Evolutionary conservation across 2,113 vertebrate species (phyloP), one percentile per base, ranked within the genome.

Genomic region (Sterna hirundo): DNA sequence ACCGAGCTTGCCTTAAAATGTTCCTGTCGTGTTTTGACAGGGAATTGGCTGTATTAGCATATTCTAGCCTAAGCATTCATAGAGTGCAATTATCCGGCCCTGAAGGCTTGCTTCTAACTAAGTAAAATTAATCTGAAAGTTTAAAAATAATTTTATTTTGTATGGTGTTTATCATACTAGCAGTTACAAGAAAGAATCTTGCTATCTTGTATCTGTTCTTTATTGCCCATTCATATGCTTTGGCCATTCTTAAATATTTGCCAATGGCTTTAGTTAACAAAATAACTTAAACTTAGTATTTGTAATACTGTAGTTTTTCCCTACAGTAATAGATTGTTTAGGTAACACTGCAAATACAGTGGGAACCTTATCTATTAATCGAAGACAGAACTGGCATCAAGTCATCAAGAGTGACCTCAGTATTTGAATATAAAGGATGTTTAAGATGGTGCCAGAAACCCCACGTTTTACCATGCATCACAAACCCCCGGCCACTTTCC

Each of bases 271-370:
- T 89, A 94, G 89, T 97, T 96, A 95, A 97, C 89, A 96, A 97
- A 97, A 94, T 88, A 96, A 95, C 55, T 91, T 96, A 77, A 95
- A 82, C 70, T 70, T 47, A 66, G 62, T 96, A 96, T 97, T 95
- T 96, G 95, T 82, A 96, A 91, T 93, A 85, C 66, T 91, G 81
- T 68, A 96, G 96, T 86, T 94, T 96, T 96, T 92, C 95, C 47
- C 88, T 90, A 88, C 71, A 92, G 86, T 90, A 96, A 94, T 34
- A 90, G 90, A 95, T 86, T 91, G 88, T 96, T 94, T 97, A 90
- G 89, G 91, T 96, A 96, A 86, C 82, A 94, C 84, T 95, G 91
- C 89, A 97, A 97, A 97, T 90, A 95, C 66, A 80, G 87, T 75
- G 38, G 44, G 64, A 94, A 88, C 60, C 66, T 96, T 94, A 97